A percentile compares a stretch with the other conserved stretches of the same genome.
Conservation (phyloP, 2,113 vertebrate species). For the Heterotilapia buettikoferi region DNA sequence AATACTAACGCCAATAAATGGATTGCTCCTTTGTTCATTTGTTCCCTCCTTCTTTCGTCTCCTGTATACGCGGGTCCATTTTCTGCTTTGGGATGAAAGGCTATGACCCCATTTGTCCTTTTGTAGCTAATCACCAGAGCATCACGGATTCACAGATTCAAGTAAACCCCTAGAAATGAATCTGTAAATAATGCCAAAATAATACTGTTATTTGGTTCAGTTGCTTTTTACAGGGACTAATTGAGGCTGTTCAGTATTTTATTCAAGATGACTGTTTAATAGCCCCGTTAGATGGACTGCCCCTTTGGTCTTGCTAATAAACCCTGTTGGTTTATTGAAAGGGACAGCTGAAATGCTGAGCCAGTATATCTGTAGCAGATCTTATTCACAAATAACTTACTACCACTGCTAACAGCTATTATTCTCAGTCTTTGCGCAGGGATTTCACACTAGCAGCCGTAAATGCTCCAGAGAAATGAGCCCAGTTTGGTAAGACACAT, state of each 20-base stretch:
- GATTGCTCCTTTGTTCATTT: neutral
- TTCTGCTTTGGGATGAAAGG: neutral
- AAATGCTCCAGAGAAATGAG: neutral
- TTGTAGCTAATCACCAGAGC: neutral
- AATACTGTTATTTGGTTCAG: neutral
- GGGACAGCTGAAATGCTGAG: neutral
- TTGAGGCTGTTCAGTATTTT: neutral
- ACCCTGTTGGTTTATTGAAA: neutral
- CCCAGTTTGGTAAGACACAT: neutral
- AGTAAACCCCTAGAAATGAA: neutral
- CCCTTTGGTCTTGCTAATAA: neutral
- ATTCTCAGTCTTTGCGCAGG: neutral
- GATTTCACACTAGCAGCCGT: neutral
- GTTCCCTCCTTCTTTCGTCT: neutral
- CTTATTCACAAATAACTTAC: neutral
- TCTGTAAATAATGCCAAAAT: neutral
- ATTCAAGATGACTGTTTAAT: neutral
- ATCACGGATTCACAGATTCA: neutral
- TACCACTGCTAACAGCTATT: neutral
- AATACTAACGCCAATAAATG: conserved; percentile 31
- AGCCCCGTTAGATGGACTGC: neutral
- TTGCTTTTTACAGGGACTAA: neutral
- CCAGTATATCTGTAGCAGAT: neutral
- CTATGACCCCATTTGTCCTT: neutral
- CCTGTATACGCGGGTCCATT: neutral